phyloP scores from a whole-genome alignment of 2,113 vertebrate species.

The Stomatorhinus ivindoensis region DNA sequence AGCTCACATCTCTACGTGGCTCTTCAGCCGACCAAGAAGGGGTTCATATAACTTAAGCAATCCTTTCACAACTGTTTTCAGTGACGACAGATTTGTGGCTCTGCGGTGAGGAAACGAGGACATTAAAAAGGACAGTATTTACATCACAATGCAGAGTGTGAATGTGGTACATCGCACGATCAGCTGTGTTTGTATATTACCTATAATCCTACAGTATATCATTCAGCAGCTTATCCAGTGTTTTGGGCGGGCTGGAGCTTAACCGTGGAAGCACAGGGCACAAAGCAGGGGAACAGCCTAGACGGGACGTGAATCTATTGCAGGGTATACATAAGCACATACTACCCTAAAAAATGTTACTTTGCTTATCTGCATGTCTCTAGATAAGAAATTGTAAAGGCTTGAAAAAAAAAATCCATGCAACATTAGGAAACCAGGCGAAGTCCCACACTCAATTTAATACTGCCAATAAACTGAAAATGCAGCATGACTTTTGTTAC shows the following conservation, averaged over 20 bases:
- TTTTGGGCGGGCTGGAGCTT: background rate
- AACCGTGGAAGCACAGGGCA: background rate
- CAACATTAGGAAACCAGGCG: background rate
- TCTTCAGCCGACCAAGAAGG: background rate
- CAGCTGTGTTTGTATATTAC: background rate
- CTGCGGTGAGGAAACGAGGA: background rate
- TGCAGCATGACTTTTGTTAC: background rate
- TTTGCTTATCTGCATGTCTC: background rate
- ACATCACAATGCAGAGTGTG: background rate
- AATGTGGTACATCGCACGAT: background rate
- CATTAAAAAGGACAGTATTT: background rate
- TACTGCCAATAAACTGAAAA: background rate
- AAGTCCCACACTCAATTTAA: background rate
- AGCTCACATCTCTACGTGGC: background rate
- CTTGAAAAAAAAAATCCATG: background rate
- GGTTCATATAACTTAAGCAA: background rate
- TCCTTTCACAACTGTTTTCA: background rate
- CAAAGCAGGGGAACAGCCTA: background rate
- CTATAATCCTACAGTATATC: background rate
- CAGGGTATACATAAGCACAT: background rate
- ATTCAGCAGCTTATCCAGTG: background rate
- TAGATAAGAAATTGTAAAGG: background rate
- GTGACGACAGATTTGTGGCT: background rate
- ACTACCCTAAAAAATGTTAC: background rate
- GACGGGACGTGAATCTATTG: background rate